Evolutionary conservation across 2,113 vertebrate genomes (phyloP), one percentile per base, ranked within the genome.

Genomic region (Tichodroma muraria): DNA sequence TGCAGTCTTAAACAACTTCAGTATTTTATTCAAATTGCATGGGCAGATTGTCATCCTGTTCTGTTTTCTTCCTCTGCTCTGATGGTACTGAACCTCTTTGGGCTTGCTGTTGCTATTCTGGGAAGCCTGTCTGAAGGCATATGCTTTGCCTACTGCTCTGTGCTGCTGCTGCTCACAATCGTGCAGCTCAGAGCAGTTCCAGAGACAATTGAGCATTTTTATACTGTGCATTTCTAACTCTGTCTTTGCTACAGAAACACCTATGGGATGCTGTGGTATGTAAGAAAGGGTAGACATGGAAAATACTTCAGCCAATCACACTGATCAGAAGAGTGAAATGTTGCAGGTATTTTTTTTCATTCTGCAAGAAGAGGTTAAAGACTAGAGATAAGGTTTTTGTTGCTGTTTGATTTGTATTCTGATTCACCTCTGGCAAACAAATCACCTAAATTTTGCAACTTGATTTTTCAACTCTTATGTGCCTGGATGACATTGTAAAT

Each of bases 211-310:
- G 40, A 73, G 20, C 13, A 35, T 60, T 75, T 83, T 49, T 35
- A 0, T 2, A 2, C 8, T 68, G 40, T 24, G 21, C 66, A 38
- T 83, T 77, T 60, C 8, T 42, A 40, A 80, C 33, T 15, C 64
- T 57, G 28, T 38, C 21, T 83, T 44, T 85, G 37, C 50, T 33
- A 18, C 17, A 52, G 50, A 70, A 93, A 21, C 22, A 61, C 42
- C 31, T 40, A 3, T 44, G 23, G 38, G 33, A 45, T 47, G 18
- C 21, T 68, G 50, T 31, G 44, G 4, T 9, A 6, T 30, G 10
- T 60, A 37, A 49, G 56, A 68, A 53, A 50, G 10, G 20, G 27
- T 28, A 49, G 47, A 53, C 13, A 9, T 0, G 0, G 31, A 44
- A 28, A 59, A 12, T 54, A 30, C 22, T 93, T 86, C 42, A 56